phyloP scores from a whole-genome alignment of 2,888 invertebrate species.

The Didymodactylos carnosus region DNA sequence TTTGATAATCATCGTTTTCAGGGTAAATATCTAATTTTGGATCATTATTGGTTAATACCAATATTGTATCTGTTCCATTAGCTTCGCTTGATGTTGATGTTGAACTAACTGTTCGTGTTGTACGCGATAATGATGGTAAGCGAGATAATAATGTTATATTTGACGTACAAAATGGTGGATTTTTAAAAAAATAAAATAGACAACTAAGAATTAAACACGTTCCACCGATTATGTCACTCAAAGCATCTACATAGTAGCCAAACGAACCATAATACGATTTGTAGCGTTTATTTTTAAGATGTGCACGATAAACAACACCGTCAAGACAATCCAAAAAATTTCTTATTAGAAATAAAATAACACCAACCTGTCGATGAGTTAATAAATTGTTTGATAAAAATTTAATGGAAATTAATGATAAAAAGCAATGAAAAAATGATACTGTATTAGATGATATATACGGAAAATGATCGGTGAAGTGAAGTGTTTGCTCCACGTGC shows the following conservation, averaged over 20 bases:
- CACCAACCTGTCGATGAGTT: slow-evolving; percentile 3
- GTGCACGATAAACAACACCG: slow-evolving; percentile 8
- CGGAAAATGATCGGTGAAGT: slow-evolving; percentile 3
- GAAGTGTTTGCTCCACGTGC: not conserved
- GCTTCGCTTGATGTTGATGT: not conserved
- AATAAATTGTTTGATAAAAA: slow-evolving; percentile 3
- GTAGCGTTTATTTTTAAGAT: not conserved
- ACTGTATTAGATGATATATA: slow-evolving; percentile 1
- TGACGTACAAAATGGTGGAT: not conserved
- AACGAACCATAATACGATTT: slow-evolving; percentile 2
- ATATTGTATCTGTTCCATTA: not conserved
- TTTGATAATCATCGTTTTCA: no score
- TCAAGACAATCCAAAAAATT: slow-evolving; percentile 13
- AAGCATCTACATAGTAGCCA: slow-evolving; percentile 9
- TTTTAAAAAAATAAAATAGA: not conserved
- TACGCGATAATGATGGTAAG: no score
- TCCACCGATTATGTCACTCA: slow-evolving; percentile 6
- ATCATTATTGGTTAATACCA: not conserved
- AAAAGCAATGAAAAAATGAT: not conserved
- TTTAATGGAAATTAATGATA: slow-evolving; percentile 1
- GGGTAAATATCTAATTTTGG: not conserved
- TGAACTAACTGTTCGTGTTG: not conserved
- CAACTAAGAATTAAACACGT: not conserved
- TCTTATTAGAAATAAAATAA: slow-evolving; percentile 6
- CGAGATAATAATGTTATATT: no score